Conservation (phyloP, 2,797 vertebrate genomes). For the Notamacropus eugenii region DNA sequence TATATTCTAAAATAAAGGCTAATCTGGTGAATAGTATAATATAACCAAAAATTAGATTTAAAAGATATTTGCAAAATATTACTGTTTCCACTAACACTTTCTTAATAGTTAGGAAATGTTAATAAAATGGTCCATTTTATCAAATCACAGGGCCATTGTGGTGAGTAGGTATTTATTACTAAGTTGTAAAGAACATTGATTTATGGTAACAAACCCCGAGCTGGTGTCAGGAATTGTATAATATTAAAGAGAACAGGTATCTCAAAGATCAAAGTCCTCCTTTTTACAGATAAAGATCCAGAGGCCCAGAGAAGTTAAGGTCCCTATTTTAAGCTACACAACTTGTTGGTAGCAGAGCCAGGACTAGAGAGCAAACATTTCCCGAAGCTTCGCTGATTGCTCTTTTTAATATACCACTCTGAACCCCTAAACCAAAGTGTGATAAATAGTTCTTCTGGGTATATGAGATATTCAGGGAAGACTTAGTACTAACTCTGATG, state of each 20-base stretch:
- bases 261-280: slow-evolving; percentile 9
- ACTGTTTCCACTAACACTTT: neutral
- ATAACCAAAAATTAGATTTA: slow-evolving; percentile 70
- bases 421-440: neutral
- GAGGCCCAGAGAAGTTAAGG: neutral
- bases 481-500: neutral
- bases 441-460: neutral
- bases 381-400: slow-evolving; percentile 1
- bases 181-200: neutral
- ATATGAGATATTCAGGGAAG: neutral
- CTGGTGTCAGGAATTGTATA: neutral
- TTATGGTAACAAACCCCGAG: neutral
- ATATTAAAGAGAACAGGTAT: neutral
- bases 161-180: neutral
- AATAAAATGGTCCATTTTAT: neutral
- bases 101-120: neutral
- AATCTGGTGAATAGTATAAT: slow-evolving; percentile 65
- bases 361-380: neutral
- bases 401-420: neutral
- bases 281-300: slow-evolving; percentile 13
- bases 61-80: slow-evolving; percentile 13
- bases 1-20: slow-evolving; percentile 71
- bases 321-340: slow-evolving; percentile 1
- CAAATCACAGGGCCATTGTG: neutral
- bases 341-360: neutral